A percentile compares a stretch with the other conserved stretches of the same genome.
phyloP scores from a whole-genome alignment of 2,888 invertebrate species.

The Mesodorylaimus sp. region DNA sequence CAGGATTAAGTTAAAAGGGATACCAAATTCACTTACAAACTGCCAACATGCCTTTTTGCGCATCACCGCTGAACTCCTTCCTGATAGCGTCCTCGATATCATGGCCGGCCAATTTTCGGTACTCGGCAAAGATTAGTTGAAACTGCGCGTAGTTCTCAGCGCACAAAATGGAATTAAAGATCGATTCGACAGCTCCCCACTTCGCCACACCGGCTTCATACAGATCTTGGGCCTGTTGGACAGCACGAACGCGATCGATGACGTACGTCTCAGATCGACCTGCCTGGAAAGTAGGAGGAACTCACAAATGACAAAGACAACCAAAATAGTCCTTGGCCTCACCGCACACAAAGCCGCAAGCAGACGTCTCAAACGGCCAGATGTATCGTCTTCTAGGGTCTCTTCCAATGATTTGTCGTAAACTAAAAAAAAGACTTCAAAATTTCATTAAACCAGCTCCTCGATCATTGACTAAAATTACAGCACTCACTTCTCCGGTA shows the following conservation, averaged over 20 bases:
- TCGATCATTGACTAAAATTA: background rate
- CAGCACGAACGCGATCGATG: slow-evolving; percentile 51
- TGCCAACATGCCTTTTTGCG: slow-evolving; percentile 28
- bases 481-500: slow-evolving; percentile 28
- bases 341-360: slow-evolving; percentile 41
- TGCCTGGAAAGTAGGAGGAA: slow-evolving; percentile 26
- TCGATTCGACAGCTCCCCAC: slow-evolving; percentile 41
- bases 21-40: slow-evolving; percentile 26
- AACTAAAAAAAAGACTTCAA: too few species aligned
- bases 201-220: slow-evolving; percentile 44
- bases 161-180: slow-evolving; percentile 28
- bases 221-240: slow-evolving; percentile 56
- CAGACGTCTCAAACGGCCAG: slow-evolving; percentile 70
- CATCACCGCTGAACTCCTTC: slow-evolving; percentile 30
- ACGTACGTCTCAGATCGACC: slow-evolving; percentile 57
- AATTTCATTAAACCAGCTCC: too few species aligned
- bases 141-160: slow-evolving; percentile 32
- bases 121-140: slow-evolving; percentile 33
- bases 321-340: too few species aligned
- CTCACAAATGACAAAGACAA: background rate
- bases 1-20: background rate
- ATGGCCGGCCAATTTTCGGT: slow-evolving; percentile 31
- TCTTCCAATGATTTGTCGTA: slow-evolving; percentile 23
- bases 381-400: slow-evolving; percentile 52
- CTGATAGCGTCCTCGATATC: slow-evolving; percentile 27